A percentile compares a stretch with the other conserved stretches of the same genome.
These are phyloP conservation scores for Stenodema calcarata DNA, from an alignment of 2,888 invertebrate genomes.

Conservation along the genomic window DNA sequence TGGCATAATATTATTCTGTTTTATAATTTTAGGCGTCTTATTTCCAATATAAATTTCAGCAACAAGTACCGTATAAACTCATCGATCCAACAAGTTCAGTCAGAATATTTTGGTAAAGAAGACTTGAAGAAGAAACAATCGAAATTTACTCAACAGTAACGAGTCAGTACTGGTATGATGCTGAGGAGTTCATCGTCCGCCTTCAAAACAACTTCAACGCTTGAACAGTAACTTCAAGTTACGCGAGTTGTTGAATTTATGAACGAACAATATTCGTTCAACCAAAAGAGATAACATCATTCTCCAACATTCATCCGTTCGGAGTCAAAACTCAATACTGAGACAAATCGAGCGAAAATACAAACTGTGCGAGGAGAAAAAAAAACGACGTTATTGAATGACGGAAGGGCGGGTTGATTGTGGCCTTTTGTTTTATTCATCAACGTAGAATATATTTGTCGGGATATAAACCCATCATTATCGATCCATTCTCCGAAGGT, in stretches of 20 bases:
- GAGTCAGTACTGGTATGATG: no score
- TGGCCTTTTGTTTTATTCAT: background rate
- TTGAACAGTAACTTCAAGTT: no score
- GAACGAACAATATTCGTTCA: background rate
- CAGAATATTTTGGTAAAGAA: no score
- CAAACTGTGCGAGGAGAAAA: background rate
- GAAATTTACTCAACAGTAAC: no score
- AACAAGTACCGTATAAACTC: no score
- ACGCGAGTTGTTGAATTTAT: background rate
- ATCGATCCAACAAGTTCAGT: no score
- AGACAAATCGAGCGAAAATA: background rate
- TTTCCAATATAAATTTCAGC: no score
- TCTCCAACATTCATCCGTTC: background rate
- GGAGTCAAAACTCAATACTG: background rate
- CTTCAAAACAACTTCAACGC: no score
- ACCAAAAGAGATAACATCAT: background rate
- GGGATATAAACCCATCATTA: background rate
- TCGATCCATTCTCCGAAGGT: background rate
- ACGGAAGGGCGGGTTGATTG: background rate
- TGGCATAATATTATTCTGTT: no score
- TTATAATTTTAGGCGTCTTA: no score
- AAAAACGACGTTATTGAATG: background rate
- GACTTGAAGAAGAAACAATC: no score
- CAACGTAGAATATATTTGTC: background rate
- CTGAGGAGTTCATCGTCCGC: no score